Evolutionary conservation across 2,113 vertebrate species (phyloP).

Genomic region (Rhabdomys dilectus): DNA sequence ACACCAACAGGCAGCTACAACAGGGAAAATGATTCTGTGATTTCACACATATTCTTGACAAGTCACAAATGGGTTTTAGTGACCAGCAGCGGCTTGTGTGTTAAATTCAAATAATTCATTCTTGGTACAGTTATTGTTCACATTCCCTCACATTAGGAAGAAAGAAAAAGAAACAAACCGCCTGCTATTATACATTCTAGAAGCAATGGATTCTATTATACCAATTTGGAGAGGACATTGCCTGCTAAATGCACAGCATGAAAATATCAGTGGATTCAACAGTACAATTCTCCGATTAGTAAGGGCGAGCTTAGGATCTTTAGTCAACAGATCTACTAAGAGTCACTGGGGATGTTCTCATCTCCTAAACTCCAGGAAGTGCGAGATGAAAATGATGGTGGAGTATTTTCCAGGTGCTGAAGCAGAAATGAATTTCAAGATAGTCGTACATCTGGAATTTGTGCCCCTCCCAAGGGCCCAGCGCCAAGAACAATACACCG

Average conservation of each 20-base stretch:
- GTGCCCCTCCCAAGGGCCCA: neutral
- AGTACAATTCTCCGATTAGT: constrained; percentile 16
- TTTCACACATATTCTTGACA: constrained; percentile 80
- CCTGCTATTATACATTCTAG: constrained; percentile 62
- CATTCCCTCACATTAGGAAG: constrained; percentile 55
- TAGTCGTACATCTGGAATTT: neutral
- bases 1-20: constrained; percentile 71
- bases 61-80: constrained; percentile 82
- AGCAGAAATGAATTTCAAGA: constrained; percentile 33
- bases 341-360: constrained; percentile 58
- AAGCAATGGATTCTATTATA: constrained; percentile 45
- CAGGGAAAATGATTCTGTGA: constrained; percentile 79
- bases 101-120: constrained; percentile 82
- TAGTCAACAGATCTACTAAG: constrained; percentile 47
- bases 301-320: constrained; percentile 16
- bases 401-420: constrained; percentile 43
- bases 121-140: constrained; percentile 78
- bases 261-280: constrained; percentile 73
- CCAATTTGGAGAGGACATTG: constrained; percentile 63
- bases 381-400: constrained; percentile 27
- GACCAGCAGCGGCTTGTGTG: constrained; percentile 77
- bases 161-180: neutral
- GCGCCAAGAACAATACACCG: constrained; percentile 23
- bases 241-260: constrained; percentile 71
- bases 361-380: constrained; percentile 56